phyloP scores from a whole-genome alignment of 2,113 vertebrate species.

The Phalacrocorax brasilianus region DNA sequence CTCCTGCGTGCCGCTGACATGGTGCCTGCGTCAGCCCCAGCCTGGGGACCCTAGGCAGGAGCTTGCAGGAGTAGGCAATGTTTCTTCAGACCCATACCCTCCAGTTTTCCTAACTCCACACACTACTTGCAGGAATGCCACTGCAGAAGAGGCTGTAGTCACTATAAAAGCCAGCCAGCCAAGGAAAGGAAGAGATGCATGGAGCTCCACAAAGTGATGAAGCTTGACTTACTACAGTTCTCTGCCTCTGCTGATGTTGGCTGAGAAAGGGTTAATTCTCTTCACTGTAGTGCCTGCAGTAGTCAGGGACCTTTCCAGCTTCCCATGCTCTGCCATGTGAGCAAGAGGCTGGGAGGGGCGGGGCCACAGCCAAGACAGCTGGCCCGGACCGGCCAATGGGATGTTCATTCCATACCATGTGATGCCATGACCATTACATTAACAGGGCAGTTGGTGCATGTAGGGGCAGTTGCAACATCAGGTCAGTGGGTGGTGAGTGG shows the following conservation, averaged over 20 bases:
- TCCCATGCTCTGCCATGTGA: too few species aligned
- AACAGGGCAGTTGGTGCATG: too few species aligned
- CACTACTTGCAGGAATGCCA: neutral
- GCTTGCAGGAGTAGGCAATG: neutral
- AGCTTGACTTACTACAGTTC: neutral
- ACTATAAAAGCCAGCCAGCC: neutral
- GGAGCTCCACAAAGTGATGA: neutral
- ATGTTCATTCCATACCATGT: too few species aligned
- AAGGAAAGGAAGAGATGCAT: accelerated
- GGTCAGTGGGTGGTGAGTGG: too few species aligned
- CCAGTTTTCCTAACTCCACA: neutral
- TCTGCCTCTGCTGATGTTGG: neutral
- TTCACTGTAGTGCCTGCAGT: too few species aligned
- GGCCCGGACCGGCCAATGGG: too few species aligned
- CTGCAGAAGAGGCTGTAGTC: neutral
- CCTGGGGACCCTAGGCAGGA: neutral
- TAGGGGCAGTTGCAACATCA: too few species aligned
- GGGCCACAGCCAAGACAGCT: too few species aligned
- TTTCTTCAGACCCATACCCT: neutral
- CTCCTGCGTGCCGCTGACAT: accelerated
- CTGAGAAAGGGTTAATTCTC: too few species aligned
- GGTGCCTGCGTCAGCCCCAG: neutral
- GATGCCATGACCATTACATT: too few species aligned
- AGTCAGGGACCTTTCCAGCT: too few species aligned
- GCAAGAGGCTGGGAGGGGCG: too few species aligned